Evolutionary conservation across 2,113 vertebrate genomes (phyloP), one percentile per base, ranked within the genome.

Genomic region (Caloenas nicobarica): DNA sequence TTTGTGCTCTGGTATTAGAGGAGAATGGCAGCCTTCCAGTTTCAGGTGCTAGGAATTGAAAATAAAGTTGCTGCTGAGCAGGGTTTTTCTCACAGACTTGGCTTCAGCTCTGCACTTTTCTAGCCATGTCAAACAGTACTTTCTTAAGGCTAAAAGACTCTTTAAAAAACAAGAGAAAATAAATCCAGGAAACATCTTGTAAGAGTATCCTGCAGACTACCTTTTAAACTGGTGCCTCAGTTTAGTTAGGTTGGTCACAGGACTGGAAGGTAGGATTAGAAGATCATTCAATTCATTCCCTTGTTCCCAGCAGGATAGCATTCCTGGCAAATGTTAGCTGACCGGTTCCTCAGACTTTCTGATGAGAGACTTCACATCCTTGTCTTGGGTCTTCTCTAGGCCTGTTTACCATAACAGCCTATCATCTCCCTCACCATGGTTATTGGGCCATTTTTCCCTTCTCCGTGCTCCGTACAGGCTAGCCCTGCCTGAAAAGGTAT

Each of bases 31-130:
- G 66, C 73, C 36, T 91, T 93, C 74, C 82, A 83, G 42, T 70
- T 62, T 77, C 84, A 94, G 91, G 78, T 95, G 74, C 66, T 95
- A 74, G 81, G 33, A 91, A 77, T 0, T 86, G 81, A 77, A 90
- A 90, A 93, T 61, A 80, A 80, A 86, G 56, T 60, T 88, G 71
- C 46, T 93, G 58, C 71, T 60, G 38, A 83, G 42, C n/a, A 64
- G 79, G 58, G 21, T 28, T 81, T 96, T 96, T 85, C 85, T 93
- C 64, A 83, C 19, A 77, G 71, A 18, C 40, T 54, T 46, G n/a
- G 70, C 71, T 94, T 73, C 85, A 88, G 26, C 62, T 73, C 71
- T 85, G 72, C 33, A 48, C 38, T 86, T 77, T 70, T 26, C 29
- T n/a, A 80, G 54, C 44, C 62, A 33, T 44, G 74, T 82, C 51